Evolutionary conservation across 2,888 invertebrate genomes (phyloP).

Genomic region (Patella caerulea): DNA sequence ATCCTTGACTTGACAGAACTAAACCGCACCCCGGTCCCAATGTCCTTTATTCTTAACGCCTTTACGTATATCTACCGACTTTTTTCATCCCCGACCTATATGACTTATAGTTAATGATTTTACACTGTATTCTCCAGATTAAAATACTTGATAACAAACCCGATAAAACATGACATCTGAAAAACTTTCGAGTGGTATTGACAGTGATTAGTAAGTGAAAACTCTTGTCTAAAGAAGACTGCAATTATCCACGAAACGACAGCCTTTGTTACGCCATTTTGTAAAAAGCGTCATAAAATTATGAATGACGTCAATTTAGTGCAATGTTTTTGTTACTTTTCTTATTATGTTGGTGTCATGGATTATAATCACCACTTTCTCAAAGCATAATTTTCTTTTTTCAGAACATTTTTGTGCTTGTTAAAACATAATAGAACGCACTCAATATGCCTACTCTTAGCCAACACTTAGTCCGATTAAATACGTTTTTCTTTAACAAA

Average conservation of each 20-base stretch:
- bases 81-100: too few relatives aligned
- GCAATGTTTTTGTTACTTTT: constrained; percentile 7
- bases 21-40: too few relatives aligned
- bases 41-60: too few relatives aligned
- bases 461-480: neutral
- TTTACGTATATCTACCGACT: too few relatives aligned
- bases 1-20: too few relatives aligned
- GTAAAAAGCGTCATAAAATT: constrained; percentile 6
- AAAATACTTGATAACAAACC: neutral
- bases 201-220: constrained; percentile 2
- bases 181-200: neutral
- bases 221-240: neutral
- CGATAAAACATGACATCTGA: constrained; percentile 2
- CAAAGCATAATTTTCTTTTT: too few relatives aligned
- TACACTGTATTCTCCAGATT: neutral
- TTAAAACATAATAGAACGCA: too few relatives aligned
- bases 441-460: neutral
- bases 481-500: too few relatives aligned
- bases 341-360: neutral
- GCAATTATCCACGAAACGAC: neutral
- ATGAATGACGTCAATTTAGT: constrained; percentile 9
- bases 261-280: constrained; percentile 9
- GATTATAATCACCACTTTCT: neutral
- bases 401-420: too few relatives aligned
- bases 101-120: too few relatives aligned